These are phyloP conservation scores for Erythrocercus mccallii DNA, from an alignment of 2,113 vertebrate species.

Conservation along the genomic window DNA sequence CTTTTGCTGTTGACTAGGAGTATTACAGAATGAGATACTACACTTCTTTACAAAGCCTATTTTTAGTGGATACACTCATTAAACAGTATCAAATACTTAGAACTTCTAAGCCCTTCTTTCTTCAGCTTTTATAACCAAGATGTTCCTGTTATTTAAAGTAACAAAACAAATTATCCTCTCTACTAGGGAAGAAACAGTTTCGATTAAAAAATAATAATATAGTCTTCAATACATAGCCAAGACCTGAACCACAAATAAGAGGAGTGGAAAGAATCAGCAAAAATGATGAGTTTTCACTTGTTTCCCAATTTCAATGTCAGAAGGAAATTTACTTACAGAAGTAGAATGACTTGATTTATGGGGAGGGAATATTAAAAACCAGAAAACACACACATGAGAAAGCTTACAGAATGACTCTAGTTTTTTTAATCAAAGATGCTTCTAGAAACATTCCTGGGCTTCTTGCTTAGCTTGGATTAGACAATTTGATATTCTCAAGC, in stretches of 20 bases:
- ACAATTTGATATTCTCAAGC: background rate
- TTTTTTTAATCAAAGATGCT: background rate
- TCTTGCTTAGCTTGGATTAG: background rate
- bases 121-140: background rate
- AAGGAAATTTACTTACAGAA: background rate
- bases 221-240: background rate
- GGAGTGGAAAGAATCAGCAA: background rate
- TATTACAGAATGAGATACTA: background rate
- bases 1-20: constrained; percentile 16
- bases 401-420: background rate
- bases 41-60: background rate
- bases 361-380: background rate
- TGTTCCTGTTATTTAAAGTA: background rate
- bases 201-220: background rate
- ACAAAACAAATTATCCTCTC: background rate
- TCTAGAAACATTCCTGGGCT: background rate
- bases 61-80: background rate
- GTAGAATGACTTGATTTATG: background rate
- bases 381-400: background rate
- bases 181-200: background rate
- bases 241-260: background rate
- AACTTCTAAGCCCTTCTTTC: background rate
- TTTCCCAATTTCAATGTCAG: background rate
- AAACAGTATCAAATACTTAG: background rate
- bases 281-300: background rate